Conservation (phyloP, 2,797 vertebrate species). For the Parotocinclus haroldoi region DNA sequence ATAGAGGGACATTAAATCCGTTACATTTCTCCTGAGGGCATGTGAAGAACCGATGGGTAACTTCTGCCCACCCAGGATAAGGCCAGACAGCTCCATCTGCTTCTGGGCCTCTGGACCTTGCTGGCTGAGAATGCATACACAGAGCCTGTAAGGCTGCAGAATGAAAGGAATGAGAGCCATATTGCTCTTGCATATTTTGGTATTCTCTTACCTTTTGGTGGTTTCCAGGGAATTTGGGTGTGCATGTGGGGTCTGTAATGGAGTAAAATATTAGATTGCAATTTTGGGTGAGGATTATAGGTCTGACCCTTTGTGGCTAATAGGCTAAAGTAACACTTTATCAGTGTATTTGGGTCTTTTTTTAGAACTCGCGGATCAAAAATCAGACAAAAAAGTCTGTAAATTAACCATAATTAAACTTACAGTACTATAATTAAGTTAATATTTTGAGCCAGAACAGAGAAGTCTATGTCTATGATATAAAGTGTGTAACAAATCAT, state of each 20-base stretch:
- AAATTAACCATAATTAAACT: too few relatives aligned
- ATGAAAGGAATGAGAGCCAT: slow-evolving; percentile 40
- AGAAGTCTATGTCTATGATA: too few relatives aligned
- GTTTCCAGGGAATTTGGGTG: slow-evolving; percentile 30
- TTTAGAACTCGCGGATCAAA: too few relatives aligned
- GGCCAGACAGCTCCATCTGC: slow-evolving; percentile 46
- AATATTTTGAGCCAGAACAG: too few relatives aligned
- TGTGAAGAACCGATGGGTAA: slow-evolving; percentile 2
- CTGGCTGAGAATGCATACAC: slow-evolving; percentile 12
- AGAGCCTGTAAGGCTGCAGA: slow-evolving; percentile 19
- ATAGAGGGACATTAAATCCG: slow-evolving; percentile 33
- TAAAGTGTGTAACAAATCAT: too few relatives aligned
- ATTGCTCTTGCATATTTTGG: slow-evolving; percentile 33
- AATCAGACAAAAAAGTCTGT: too few relatives aligned
- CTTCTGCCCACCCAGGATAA: slow-evolving; percentile 44
- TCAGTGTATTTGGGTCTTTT: too few relatives aligned
- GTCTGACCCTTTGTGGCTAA: not conserved
- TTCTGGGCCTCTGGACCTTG: slow-evolving; percentile 21
- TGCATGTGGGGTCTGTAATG: slow-evolving; percentile 18
- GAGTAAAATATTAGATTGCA: not conserved
- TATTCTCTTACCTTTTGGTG: slow-evolving; percentile 34
- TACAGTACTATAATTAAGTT: too few relatives aligned
- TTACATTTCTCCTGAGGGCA: slow-evolving; percentile 16
- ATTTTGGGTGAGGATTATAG: not conserved
- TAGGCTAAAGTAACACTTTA: not conserved